Evolutionary conservation across 2,113 vertebrate genomes (phyloP), one percentile per base, ranked within the genome.

Genomic region (Orientallactaga bullata): DNA sequence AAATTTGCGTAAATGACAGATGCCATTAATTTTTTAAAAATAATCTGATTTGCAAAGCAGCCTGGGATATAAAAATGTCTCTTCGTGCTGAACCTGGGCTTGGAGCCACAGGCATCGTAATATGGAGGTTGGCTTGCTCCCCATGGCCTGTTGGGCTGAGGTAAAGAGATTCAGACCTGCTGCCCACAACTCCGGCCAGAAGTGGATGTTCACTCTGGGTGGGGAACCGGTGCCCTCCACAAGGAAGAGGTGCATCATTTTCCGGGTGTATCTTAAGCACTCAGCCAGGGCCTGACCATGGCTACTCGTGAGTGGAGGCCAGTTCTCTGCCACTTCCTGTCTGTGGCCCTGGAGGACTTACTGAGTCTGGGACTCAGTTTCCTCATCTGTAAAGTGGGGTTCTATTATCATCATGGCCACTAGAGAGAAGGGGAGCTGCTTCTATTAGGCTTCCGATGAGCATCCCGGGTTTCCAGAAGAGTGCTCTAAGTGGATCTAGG

Each of bases 1-100:
- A 90, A 89, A 66, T 79, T 82, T 92, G 87, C 85, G 86, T 74
- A 80, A 95, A 82, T 93, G 92, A 92, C 69, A 90, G 88, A 93
- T 89, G 85, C 23, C 77, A 95, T 94, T 92, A 86, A 93, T 95
- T 96, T 93, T 95, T 8, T 76, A 85, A 84, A 92, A 66, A 77
- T 76, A 76, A 66, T 90, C 85, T 92, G 76, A 90, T 89, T 97
- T 90, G 80, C 32, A 69, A 84, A 71, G 81, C 86, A 88, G 84
- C 26, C 68, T 17, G 72, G 24, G 69, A 73, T 37, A 39, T 87
- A 35, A 95, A 85, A 84, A 90, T 21, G 13, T 24, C 92, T 95
- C 73, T 10, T 20, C 66, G 10, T 47, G 69, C 61, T 24, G 26
- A 89, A 71, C 72, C 66, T 39, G 26, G 47, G 39, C 66, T 93